Evolutionary conservation across 2,888 invertebrate species (phyloP), one percentile per base, ranked within the genome.

Genomic region (Drosophila anceps): DNA sequence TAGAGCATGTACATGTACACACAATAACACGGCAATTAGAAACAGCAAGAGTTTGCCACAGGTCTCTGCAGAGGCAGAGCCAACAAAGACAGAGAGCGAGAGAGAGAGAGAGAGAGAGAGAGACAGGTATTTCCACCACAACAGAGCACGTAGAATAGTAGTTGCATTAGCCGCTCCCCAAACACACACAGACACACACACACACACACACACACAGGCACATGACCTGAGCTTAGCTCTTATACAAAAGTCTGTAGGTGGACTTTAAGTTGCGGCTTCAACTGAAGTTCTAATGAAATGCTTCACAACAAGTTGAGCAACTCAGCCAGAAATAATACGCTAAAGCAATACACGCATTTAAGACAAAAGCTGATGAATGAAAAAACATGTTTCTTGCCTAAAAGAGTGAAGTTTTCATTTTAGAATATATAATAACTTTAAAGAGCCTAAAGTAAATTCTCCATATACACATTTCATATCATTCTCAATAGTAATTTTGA

Each of bases 1-100:
- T 29, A 27, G 33, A 46, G 35, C 68, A 46, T 58, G 29, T 33
- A 35, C 62, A 58, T 27, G 27, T 41, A 59, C 63, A 37, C 51
- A 67, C 69, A 74, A 64, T 62, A 69, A 72, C 68, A 66, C 62
- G 70, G 79, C 90, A 88, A 90, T 88, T 82, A 90, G 83, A 80
- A 69, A 60, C 72, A 67, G 69, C 68, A 72, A 50, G 69, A 68
- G 48, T 71, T 82, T 68, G 61, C 84, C 64, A 64, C 76, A 76
- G 51, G 67, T 77, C 64, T 53, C 35, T 0, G 53, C 59, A 60
- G n/a, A 29, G 37, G 20, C 1, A 29, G 27, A 58, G 51, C 48
- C 4, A n/a, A 41, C 48, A 50, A 3, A 60, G n/a, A 46, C 39
- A n/a, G 9, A 41, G 15, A 4, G 20, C 31, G 48, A 55, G 18